Percentiles rank a stretch among this genome's conserved stretches.
phyloP scores from a whole-genome alignment of 2,888 invertebrate species.

The Drosophila neotestacea region DNA sequence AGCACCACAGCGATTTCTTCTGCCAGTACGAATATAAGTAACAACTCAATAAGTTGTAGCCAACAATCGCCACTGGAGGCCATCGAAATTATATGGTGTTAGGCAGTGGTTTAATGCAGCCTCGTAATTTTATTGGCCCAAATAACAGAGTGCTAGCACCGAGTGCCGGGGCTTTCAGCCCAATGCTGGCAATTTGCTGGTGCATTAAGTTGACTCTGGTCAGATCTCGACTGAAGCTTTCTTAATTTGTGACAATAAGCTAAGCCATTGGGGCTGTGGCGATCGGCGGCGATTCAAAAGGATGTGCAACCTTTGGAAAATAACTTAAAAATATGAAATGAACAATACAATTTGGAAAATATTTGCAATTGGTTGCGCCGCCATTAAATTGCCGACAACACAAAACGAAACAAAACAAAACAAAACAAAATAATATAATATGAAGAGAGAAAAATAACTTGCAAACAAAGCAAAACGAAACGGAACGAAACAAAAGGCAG shows the following conservation, averaged over 20 bases:
- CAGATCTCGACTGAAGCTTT: conserved; percentile 40
- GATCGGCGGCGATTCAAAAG: conserved; percentile 62
- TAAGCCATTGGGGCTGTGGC: conserved; percentile 40
- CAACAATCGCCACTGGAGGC: conserved; percentile 45
- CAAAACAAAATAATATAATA: conserved; percentile 27
- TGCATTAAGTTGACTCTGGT: conserved; percentile 39
- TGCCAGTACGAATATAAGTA: conserved; percentile 9
- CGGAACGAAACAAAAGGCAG: conserved; percentile 72
- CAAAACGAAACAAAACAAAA: conserved; percentile 9
- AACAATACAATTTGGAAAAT: conserved; percentile 74
- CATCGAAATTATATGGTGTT: conserved; percentile 71
- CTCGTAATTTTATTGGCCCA: conserved; percentile 81
- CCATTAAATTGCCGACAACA: conserved; percentile 69
- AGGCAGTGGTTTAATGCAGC: conserved; percentile 58
- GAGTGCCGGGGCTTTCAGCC: conserved; percentile 39
- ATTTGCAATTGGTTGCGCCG: conserved; percentile 77
- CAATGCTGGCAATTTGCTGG: conserved; percentile 62
- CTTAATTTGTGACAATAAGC: conserved; percentile 80
- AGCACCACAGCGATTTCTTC: conserved; percentile 28
- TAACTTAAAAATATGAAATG: conserved; percentile 71
- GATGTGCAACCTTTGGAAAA: conserved; percentile 62
- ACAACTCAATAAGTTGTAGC: conserved; percentile 55
- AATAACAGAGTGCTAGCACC: conserved; percentile 69
- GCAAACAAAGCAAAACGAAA: conserved; percentile 54
- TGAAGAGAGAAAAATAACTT: conserved; percentile 18